Evolutionary conservation across 2,113 vertebrate genomes (phyloP).

Genomic region (Melierax canorus): DNA sequence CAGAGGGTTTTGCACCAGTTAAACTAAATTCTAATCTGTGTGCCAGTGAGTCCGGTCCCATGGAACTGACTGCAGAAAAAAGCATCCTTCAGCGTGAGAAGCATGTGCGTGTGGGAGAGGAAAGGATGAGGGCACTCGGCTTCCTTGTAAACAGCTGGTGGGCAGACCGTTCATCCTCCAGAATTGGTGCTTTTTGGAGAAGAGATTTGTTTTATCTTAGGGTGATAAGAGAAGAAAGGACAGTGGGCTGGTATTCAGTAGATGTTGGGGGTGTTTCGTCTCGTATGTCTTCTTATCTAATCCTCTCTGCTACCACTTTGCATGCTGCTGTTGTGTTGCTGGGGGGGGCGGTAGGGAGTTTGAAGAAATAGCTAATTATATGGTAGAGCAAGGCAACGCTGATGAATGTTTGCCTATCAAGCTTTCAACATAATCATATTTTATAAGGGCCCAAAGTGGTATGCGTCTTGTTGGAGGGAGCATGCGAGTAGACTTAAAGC

Average conservation of each 20-base stretch:
- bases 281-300: neutral
- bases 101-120: neutral
- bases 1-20: neutral
- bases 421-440: neutral
- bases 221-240: neutral
- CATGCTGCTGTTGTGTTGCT: neutral
- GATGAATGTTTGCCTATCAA: neutral
- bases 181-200: neutral
- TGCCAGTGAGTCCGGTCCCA: accelerated
- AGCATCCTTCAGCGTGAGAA: neutral
- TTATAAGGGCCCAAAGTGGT: neutral
- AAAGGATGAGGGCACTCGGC: neutral
- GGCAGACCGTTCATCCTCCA: neutral
- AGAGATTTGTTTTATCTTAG: neutral
- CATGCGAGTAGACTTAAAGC: neutral
- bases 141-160: neutral
- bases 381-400: neutral
- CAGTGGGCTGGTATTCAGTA: neutral
- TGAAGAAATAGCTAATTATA: neutral
- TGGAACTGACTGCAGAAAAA: neutral
- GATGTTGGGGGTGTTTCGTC: neutral
- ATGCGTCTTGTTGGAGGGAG: neutral
- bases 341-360: neutral
- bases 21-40: accelerated
- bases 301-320: neutral